Evolutionary conservation across 2,888 invertebrate genomes (phyloP).

Genomic region (Pilophorus perplexus): DNA sequence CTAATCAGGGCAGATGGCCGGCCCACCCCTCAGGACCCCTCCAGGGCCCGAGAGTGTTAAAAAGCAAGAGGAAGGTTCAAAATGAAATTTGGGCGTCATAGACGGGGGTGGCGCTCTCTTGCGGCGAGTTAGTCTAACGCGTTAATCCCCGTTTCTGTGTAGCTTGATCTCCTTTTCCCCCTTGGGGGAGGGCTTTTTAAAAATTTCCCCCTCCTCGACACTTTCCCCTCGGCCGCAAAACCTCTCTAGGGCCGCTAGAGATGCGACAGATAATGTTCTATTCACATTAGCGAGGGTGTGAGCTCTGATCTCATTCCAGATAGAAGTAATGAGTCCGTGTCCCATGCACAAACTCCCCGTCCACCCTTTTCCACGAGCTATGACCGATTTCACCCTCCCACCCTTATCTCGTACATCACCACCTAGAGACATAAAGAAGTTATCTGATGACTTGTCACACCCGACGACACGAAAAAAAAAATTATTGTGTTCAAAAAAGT

Average conservation of each 20-base stretch:
- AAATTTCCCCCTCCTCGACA: slow-evolving; percentile 5
- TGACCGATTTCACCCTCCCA: slow-evolving; percentile 42
- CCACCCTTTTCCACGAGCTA: slow-evolving; percentile 40
- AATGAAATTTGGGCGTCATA: slow-evolving; percentile 46
- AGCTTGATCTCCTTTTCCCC: background rate
- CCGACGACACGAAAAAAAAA: background rate
- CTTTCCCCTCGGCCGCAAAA: background rate
- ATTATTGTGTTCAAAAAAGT: background rate
- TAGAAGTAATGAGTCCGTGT: slow-evolving; percentile 40
- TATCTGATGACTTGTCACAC: slow-evolving; percentile 29
- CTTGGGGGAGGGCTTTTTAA: slow-evolving; percentile 2
- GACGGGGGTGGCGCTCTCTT: slow-evolving; percentile 8
- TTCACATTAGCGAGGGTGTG: slow-evolving; percentile 42
- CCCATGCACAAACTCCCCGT: background rate
- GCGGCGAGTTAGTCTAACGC: slow-evolving; percentile 42
- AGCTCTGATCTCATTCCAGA: slow-evolving; percentile 42
- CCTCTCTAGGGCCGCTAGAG: slow-evolving; percentile 27
- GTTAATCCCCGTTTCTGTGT: background rate
- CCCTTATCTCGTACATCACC: slow-evolving; percentile 13
- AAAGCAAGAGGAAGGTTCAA: slow-evolving; percentile 42
- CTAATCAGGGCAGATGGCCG: slow-evolving; percentile 44
- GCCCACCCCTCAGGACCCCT: too few species aligned
- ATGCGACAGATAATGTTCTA: slow-evolving; percentile 34
- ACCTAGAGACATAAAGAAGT: slow-evolving; percentile 34
- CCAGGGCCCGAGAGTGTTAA: too few species aligned